Percentiles rank a stretch among this genome's conserved stretches.
phyloP scores from a whole-genome alignment of 2,113 vertebrate genomes.

The Ptilonorhynchus violaceus region DNA sequence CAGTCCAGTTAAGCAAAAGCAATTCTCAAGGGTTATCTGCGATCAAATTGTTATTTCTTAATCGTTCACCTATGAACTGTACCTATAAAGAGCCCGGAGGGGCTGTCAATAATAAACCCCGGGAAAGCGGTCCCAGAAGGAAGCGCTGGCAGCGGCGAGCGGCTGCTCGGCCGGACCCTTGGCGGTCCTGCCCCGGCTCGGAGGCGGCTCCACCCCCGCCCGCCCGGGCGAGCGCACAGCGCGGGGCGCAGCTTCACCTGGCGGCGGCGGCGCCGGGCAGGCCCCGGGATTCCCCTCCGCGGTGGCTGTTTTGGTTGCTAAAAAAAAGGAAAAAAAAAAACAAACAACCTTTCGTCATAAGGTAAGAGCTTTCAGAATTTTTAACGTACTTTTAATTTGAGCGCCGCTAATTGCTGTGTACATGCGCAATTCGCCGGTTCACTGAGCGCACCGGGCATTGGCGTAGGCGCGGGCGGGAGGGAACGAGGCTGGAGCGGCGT shows the following conservation, averaged over 20 bases:
- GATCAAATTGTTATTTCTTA: background rate
- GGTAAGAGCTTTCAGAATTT: slow-evolving; percentile 66
- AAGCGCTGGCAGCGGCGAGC: background rate
- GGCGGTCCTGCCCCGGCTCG: background rate
- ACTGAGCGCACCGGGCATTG: background rate
- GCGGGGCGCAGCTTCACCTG: slow-evolving; percentile 77
- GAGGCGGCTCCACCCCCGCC: slow-evolving; percentile 59
- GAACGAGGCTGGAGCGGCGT: background rate
- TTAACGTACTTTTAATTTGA: background rate
- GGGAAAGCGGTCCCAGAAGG: background rate
- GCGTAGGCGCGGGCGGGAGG: background rate
- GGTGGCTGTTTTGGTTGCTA: rapidly evolving
- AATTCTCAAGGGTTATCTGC: background rate
- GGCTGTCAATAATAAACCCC: background rate
- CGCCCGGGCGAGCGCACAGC: background rate
- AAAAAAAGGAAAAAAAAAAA: background rate
- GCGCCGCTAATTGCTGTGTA: background rate
- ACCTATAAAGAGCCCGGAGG: background rate
- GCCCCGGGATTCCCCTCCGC: background rate
- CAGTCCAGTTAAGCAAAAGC: background rate
- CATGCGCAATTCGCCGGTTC: background rate
- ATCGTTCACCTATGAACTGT: background rate
- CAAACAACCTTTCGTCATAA: background rate
- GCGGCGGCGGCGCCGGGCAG: slow-evolving; percentile 58
- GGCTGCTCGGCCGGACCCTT: rapidly evolving